These are phyloP conservation scores for Arenaria interpres DNA, from an alignment of 2,113 vertebrate species.

Conservation along the genomic window DNA sequence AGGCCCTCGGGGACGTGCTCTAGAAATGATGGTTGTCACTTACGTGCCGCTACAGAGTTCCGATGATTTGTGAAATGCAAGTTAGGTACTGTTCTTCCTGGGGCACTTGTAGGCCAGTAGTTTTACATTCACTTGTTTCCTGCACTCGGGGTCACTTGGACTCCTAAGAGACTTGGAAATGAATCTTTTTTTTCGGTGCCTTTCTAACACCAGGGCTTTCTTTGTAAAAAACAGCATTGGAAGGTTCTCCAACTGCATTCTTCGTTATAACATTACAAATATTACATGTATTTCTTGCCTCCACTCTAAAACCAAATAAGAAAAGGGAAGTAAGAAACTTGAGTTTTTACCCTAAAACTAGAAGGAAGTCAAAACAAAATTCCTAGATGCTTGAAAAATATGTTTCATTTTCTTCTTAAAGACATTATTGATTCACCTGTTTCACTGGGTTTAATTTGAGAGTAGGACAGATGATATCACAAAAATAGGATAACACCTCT, in stretches of 20 bases:
- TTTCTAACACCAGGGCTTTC: background rate
- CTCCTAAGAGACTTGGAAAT: conserved; percentile 2
- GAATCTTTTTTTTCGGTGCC: background rate
- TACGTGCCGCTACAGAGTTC: background rate
- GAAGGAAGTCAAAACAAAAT: background rate
- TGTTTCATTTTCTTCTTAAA: background rate
- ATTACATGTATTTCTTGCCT: background rate
- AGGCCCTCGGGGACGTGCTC: background rate
- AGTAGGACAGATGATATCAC: background rate
- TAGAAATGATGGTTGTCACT: background rate
- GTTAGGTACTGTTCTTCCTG: background rate
- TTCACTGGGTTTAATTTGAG: background rate
- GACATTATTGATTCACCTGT: background rate
- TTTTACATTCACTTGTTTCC: conserved; percentile 47
- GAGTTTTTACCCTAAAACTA: background rate
- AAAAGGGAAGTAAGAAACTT: background rate
- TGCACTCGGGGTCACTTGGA: background rate
- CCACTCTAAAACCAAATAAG: background rate
- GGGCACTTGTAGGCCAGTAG: conserved; percentile 15
- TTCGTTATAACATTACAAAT: background rate
- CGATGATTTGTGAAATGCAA: background rate
- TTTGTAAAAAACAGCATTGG: background rate
- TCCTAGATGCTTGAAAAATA: background rate
- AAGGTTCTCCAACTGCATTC: background rate
- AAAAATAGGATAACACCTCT: background rate